phyloP scores from a whole-genome alignment of 1,140 invertebrate genomes.

The Wasmannia auropunctata region DNA sequence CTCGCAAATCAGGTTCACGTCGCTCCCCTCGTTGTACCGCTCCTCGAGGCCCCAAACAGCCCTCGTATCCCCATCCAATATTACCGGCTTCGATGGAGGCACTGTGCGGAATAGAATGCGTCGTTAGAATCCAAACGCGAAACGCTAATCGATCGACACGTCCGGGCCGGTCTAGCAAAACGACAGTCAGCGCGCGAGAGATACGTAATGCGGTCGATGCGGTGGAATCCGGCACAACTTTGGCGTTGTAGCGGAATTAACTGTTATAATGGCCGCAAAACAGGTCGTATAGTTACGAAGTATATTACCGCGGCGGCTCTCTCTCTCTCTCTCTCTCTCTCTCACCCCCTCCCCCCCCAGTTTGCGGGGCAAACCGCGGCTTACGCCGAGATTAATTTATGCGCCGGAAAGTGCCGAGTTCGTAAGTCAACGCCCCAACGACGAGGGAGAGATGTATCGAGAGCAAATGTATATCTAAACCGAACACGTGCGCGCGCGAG shows the following conservation, averaged over 20 bases:
- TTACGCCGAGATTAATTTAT: constrained; percentile 52
- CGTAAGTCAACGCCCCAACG: constrained; percentile 28
- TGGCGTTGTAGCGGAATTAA: constrained; percentile 51
- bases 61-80: constrained; percentile 85
- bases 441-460: constrained; percentile 43
- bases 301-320: constrained; percentile 35
- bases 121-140: constrained; percentile 64
- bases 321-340: no score
- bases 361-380: constrained; percentile 50
- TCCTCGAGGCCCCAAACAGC: constrained; percentile 83
- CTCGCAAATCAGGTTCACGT: constrained; percentile 87
- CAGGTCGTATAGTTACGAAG: constrained; percentile 50
- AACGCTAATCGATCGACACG: constrained; percentile 66
- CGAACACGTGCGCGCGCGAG: neutral
- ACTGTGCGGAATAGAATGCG: constrained; percentile 70
- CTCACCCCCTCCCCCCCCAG: no score
- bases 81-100: constrained; percentile 86
- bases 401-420: constrained; percentile 29
- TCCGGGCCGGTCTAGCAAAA: constrained; percentile 48
- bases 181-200: constrained; percentile 35
- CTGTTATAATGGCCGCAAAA: constrained; percentile 49
- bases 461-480: constrained; percentile 14
- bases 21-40: constrained; percentile 87
- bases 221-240: constrained; percentile 21
- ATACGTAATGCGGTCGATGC: constrained; percentile 20